Evolutionary conservation across 2,113 vertebrate species (phyloP).

Genomic region (Daphoenositta chrysoptera): DNA sequence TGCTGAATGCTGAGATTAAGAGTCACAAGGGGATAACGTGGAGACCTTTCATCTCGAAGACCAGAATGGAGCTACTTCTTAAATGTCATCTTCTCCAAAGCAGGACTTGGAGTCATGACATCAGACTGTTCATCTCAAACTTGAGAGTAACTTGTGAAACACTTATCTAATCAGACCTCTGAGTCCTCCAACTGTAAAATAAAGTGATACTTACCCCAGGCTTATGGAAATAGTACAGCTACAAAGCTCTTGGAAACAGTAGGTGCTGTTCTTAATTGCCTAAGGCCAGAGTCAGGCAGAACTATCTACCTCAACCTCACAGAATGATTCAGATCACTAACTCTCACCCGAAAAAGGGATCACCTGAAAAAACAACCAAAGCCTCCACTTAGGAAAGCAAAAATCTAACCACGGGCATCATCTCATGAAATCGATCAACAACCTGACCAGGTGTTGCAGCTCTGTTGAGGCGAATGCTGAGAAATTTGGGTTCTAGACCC

Average conservation of each 20-base stretch:
- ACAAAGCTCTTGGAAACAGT: background rate
- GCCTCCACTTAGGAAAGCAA: background rate
- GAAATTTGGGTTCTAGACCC: background rate
- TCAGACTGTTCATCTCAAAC: background rate
- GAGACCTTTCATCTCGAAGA: background rate
- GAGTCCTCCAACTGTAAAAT: background rate
- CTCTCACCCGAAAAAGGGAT: background rate
- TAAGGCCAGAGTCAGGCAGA: background rate
- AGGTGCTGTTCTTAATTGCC: background rate
- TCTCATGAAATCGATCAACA: background rate
- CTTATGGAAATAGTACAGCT: background rate
- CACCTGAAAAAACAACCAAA: background rate
- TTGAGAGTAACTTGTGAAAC: background rate
- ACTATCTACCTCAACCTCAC: background rate
- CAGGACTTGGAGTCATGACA: background rate
- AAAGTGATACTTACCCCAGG: background rate
- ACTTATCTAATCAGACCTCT: background rate
- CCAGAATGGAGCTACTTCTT: background rate
- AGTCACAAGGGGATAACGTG: background rate
- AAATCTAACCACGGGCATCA: background rate
- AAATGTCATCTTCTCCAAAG: background rate
- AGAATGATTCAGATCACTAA: background rate
- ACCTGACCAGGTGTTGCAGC: background rate
- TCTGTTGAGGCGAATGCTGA: fast-evolving
- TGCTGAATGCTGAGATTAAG: background rate